phyloP scores from a whole-genome alignment of 2,797 vertebrate species.

The Rhynchotus rufescens region DNA sequence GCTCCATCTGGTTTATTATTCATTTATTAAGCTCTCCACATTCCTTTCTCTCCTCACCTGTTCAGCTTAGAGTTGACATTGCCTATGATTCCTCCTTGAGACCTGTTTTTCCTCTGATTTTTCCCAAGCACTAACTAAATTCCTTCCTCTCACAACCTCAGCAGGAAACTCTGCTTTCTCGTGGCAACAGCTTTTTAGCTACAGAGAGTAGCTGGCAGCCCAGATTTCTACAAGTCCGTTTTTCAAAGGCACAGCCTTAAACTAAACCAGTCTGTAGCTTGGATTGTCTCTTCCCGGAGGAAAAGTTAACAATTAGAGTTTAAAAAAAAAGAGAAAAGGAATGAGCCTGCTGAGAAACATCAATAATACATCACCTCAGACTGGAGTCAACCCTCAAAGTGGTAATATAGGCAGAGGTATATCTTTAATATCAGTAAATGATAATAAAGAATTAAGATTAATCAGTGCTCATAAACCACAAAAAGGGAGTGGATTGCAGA shows the following conservation, averaged over 20 bases:
- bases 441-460: not conserved
- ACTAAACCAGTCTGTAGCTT: accelerated
- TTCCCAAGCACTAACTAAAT: not conserved
- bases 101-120: not conserved
- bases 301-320: not conserved
- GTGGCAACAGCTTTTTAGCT: not conserved
- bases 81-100: not conserved
- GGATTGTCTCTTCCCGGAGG: not conserved
- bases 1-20: not conserved
- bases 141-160: not conserved
- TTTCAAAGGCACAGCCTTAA: not conserved
- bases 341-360: not conserved
- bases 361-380: not conserved
- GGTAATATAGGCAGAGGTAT: not conserved
- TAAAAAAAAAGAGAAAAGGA: not conserved
- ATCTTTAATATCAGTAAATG: not conserved
- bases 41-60: not conserved
- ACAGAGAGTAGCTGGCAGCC: not conserved
- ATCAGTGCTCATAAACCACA: not conserved
- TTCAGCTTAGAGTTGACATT: not conserved
- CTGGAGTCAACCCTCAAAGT: not conserved
- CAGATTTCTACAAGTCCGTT: not conserved
- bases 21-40: not conserved
- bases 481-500: not conserved
- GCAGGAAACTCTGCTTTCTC: not conserved